phyloP scores from a whole-genome alignment of 2,113 vertebrate species.

The Rhynchopsitta pachyrhyncha region DNA sequence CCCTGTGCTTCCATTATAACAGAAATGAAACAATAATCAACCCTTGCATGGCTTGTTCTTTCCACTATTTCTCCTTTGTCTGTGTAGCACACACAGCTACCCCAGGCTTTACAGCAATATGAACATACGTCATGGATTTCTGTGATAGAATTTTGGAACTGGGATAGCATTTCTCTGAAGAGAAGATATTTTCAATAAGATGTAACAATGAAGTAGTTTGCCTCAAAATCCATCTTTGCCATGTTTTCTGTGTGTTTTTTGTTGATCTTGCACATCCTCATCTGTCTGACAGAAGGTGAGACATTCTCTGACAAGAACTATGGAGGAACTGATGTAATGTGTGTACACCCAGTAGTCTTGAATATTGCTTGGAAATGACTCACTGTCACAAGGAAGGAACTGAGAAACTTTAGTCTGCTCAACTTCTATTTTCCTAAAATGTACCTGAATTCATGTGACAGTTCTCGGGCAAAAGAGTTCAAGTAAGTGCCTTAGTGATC shows the following conservation, averaged over 20 bases:
- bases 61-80: background rate
- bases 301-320: background rate
- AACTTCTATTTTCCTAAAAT: background rate
- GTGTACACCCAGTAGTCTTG: background rate
- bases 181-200: background rate
- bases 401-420: background rate
- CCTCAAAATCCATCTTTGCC: conserved; percentile 38
- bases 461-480: conserved; percentile 8
- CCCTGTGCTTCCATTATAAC: conserved; percentile 5
- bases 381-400: conserved; percentile 9
- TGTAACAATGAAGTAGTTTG: conserved; percentile 15
- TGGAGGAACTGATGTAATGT: conserved; percentile 19
- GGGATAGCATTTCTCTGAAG: conserved; percentile 1
- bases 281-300: conserved; percentile 16
- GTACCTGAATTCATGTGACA: background rate
- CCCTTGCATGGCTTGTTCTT: background rate
- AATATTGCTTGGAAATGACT: background rate
- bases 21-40: background rate
- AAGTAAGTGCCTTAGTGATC: conserved; percentile 73
- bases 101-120: conserved; percentile 16
- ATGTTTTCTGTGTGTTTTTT: conserved; percentile 17
- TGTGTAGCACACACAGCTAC: background rate
- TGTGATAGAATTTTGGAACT: conserved; percentile 6
- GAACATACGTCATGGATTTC: background rate
- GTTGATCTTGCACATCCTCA: conserved; percentile 5